Percentiles rank a stretch among this genome's conserved stretches.
These are phyloP conservation scores for Coracias cyanogaster DNA, from an alignment of 2,797 vertebrate genomes.

Conservation along the genomic window DNA sequence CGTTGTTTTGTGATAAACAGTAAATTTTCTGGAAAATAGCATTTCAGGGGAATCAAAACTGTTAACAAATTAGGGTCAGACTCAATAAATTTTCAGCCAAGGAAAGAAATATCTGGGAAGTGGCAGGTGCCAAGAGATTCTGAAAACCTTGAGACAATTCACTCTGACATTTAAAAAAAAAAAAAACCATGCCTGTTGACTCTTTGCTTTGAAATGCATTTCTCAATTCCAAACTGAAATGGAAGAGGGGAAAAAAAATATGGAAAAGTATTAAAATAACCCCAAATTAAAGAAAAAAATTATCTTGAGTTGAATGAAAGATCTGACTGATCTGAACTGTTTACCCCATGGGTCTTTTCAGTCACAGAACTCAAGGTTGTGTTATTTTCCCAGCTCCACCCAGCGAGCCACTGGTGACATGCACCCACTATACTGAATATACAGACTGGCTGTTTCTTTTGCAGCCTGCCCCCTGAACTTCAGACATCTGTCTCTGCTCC, in stretches of 20 bases:
- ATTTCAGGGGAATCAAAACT: neutral
- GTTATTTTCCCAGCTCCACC: neutral
- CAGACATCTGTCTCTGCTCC: neutral
- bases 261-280: neutral
- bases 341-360: neutral
- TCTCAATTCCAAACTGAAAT: neutral
- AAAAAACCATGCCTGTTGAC: neutral
- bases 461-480: neutral
- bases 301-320: neutral
- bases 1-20: neutral
- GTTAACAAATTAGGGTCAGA: neutral
- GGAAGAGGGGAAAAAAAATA: neutral
- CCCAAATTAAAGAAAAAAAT: neutral
- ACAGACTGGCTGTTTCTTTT: neutral
- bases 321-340: neutral
- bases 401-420: neutral
- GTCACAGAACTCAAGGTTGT: neutral
- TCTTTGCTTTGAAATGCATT: slow-evolving; percentile 6
- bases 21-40: neutral
- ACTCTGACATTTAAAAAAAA: neutral
- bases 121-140: neutral
- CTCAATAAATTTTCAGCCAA: neutral
- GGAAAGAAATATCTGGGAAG: neutral
- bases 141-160: neutral
- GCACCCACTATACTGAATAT: neutral